A percentile compares a stretch with the other conserved stretches of the same genome.
phyloP scores from a whole-genome alignment of 2,113 vertebrate genomes.

The Capricornis sumatraensis region DNA sequence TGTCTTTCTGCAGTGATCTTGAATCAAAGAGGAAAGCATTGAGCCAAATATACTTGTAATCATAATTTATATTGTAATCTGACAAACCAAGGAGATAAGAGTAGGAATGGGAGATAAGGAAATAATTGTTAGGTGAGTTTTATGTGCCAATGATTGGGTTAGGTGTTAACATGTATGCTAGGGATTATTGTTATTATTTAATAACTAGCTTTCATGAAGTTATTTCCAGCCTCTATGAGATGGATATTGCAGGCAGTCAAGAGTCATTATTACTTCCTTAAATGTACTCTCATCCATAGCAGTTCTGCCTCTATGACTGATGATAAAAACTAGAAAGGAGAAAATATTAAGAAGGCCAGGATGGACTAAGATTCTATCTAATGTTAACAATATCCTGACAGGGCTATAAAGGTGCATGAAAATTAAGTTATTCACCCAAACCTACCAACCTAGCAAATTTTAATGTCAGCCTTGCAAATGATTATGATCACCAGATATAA shows the following conservation, averaged over 20 bases:
- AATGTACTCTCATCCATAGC: neutral
- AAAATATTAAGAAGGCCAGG: neutral
- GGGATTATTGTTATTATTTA: conserved; percentile 27
- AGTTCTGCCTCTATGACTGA: neutral
- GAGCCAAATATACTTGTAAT: conserved; percentile 1
- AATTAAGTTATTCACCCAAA: neutral
- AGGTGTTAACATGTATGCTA: neutral
- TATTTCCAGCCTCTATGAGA: neutral
- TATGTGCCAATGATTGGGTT: conserved; percentile 3
- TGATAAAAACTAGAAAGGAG: neutral
- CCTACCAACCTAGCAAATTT: neutral
- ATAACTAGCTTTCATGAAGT: conserved; percentile 2
- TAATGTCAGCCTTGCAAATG: conserved; percentile 13
- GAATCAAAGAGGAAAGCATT: neutral
- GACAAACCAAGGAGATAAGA: neutral
- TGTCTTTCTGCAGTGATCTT: neutral
- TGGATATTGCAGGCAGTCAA: neutral
- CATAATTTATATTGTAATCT: neutral
- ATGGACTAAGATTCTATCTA: neutral
- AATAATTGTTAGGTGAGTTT: neutral
- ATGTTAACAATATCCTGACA: neutral
- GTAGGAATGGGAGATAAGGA: neutral
- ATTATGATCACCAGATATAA: neutral
- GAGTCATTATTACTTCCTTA: neutral
- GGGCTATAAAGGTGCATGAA: neutral